Evolutionary conservation across 2,888 invertebrate genomes (phyloP).

Genomic region (Eledona agricola): DNA sequence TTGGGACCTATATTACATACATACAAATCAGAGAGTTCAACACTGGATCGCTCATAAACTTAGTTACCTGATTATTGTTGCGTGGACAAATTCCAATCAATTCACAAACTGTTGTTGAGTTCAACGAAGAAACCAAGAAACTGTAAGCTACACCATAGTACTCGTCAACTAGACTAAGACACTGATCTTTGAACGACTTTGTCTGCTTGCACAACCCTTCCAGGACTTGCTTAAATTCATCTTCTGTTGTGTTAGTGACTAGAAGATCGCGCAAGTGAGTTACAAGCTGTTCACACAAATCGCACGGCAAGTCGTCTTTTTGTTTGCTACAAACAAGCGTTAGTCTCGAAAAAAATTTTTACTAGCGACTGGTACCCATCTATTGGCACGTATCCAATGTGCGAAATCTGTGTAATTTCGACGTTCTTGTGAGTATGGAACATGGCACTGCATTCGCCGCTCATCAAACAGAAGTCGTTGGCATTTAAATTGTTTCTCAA

Average conservation of each 20-base stretch:
- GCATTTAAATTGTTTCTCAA: slow-evolving; percentile 70
- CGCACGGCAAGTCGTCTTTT: slow-evolving; percentile 77
- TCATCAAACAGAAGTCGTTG: slow-evolving; percentile 75
- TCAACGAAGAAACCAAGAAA: slow-evolving; percentile 73
- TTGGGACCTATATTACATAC: slow-evolving; percentile 57
- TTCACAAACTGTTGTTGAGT: slow-evolving; percentile 75
- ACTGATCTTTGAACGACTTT: slow-evolving; percentile 76
- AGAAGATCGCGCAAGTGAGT: slow-evolving; percentile 81
- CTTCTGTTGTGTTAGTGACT: slow-evolving; percentile 84
- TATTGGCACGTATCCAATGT: slow-evolving; percentile 67
- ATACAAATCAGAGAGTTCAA: background rate
- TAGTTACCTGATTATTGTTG: slow-evolving; percentile 12
- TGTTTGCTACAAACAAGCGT: slow-evolving; percentile 30
- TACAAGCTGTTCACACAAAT: slow-evolving; percentile 85
- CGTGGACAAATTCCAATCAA: slow-evolving; percentile 74
- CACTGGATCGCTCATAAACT: background rate
- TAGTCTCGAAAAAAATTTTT: background rate
- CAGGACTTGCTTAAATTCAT: slow-evolving; percentile 80
- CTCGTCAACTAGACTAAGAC: slow-evolving; percentile 78
- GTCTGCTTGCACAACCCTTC: slow-evolving; percentile 84
- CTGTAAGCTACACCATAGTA: slow-evolving; percentile 80
- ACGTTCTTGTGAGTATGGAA: slow-evolving; percentile 73
- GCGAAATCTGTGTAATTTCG: slow-evolving; percentile 67
- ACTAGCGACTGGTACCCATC: slow-evolving; percentile 53
- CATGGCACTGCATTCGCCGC: slow-evolving; percentile 75